Conservation (phyloP, 53 echinoderm and acorn worm genomes). For the Paracentrotus lividus region DNA sequence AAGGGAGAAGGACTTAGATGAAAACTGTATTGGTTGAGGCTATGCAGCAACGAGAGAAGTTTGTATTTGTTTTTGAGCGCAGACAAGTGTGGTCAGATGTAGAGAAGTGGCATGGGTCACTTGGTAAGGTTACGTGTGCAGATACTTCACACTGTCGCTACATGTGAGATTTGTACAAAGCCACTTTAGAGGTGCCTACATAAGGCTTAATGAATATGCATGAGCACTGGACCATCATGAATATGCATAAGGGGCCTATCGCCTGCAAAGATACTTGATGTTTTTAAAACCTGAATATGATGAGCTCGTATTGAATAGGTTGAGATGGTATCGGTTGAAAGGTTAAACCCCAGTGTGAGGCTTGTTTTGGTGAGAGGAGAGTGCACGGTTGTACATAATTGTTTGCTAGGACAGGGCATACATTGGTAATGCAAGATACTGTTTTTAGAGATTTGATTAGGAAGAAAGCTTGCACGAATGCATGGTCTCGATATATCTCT, state of each 20-base stretch:
- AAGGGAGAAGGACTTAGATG: not conserved
- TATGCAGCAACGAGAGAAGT: not conserved
- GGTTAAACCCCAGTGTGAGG: not conserved
- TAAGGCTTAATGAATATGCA: not conserved
- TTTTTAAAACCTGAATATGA: not conserved
- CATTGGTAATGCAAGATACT: not conserved
- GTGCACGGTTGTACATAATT: constrained; percentile 13
- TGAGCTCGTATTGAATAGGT: constrained; percentile 5
- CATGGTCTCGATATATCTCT: not conserved
- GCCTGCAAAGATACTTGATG: not conserved
- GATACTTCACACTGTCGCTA: not conserved
- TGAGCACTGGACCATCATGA: constrained; percentile 20
- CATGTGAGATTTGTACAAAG: not conserved
- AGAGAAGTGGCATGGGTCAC: not conserved
- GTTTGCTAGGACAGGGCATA: not conserved
- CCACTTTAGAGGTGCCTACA: not conserved
- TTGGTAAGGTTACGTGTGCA: not conserved
- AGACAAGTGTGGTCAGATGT: not conserved
- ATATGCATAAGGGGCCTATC: constrained; percentile 32
- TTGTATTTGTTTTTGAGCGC: not conserved
- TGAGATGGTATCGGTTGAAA: not conserved
- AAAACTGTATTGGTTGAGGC: not conserved
- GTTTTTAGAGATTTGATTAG: not conserved
- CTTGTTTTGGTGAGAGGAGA: not conserved
- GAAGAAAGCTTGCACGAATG: not conserved